Conservation (phyloP, 1,140 invertebrate species). For the Bacillus rossius region DNA sequence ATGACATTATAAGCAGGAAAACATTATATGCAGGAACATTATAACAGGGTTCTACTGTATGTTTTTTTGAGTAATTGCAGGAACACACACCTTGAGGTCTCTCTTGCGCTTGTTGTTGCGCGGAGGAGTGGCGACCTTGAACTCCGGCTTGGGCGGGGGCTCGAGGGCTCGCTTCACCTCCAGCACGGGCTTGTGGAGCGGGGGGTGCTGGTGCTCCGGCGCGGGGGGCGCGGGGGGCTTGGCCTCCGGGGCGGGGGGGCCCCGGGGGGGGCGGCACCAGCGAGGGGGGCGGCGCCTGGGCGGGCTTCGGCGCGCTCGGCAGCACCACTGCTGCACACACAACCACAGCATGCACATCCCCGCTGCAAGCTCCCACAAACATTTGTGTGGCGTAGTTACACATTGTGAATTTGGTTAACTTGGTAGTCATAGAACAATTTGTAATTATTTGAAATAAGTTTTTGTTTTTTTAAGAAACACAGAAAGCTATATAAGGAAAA, state of each 20-base stretch:
- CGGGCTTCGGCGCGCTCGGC: constrained; percentile 2
- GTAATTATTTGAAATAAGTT: too few relatives aligned
- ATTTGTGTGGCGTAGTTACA: too few relatives aligned
- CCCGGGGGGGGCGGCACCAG: neutral
- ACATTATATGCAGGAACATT: too few relatives aligned
- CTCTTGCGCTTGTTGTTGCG: constrained; percentile 41
- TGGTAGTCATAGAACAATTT: too few relatives aligned
- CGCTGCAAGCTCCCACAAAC: neutral
- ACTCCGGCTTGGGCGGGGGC: constrained; percentile 28
- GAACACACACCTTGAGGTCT: constrained; percentile 41
- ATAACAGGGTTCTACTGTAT: too few relatives aligned
- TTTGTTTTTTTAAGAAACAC: too few relatives aligned
- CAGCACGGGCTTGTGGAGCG: constrained; percentile 24
- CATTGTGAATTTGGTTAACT: too few relatives aligned
- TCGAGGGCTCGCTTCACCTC: neutral
- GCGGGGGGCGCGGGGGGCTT: neutral
- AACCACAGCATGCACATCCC: neutral
- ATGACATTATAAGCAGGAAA: too few relatives aligned
- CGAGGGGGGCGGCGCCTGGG: neutral
- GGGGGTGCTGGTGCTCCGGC: constrained; percentile 21
- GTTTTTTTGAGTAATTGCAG: too few relatives aligned
- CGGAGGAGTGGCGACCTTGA: constrained; percentile 25
- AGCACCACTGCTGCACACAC: neutral
- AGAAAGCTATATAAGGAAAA: too few relatives aligned
- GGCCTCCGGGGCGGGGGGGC: neutral